Evolutionary conservation across 2,888 invertebrate genomes (phyloP).

Genomic region (Keiferia lycopersicella): DNA sequence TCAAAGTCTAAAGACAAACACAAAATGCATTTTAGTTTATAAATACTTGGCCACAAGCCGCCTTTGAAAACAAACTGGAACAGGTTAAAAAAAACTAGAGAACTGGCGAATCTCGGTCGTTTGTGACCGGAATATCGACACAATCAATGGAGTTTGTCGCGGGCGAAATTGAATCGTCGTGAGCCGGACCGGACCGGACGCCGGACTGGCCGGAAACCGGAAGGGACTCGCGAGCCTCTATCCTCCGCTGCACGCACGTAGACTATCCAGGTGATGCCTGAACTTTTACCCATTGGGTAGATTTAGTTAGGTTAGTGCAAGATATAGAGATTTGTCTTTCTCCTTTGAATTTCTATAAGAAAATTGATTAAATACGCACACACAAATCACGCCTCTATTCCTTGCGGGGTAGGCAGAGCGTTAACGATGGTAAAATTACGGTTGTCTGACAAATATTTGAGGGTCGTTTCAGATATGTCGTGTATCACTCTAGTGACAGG

Average conservation of each 20-base stretch:
- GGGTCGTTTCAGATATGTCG: no score
- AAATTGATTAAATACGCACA: no score
- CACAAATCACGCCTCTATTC: no score
- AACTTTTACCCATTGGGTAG: neutral
- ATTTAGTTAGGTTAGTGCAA: no score
- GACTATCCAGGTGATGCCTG: constrained; percentile 35
- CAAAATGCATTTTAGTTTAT: neutral
- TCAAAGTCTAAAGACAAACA: neutral
- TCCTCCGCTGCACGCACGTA: constrained; percentile 35
- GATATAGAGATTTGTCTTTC: no score
- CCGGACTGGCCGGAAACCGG: constrained; percentile 65
- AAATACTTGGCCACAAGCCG: neutral
- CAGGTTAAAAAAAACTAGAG: constrained; percentile 2
- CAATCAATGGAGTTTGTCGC: constrained; percentile 77
- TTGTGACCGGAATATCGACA: constrained; percentile 77
- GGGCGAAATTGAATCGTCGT: constrained; percentile 70
- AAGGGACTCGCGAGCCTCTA: constrained; percentile 55
- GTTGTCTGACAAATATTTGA: no score
- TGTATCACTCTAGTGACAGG: no score
- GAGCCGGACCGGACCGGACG: constrained; percentile 23
- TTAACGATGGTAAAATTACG: no score
- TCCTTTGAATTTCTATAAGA: no score
- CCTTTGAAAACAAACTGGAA: neutral
- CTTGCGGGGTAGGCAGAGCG: no score
- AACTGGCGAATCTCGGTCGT: constrained; percentile 48